These are phyloP conservation scores for Bubo scandiacus DNA, from an alignment of 2,113 vertebrate species.

Conservation along the genomic window DNA sequence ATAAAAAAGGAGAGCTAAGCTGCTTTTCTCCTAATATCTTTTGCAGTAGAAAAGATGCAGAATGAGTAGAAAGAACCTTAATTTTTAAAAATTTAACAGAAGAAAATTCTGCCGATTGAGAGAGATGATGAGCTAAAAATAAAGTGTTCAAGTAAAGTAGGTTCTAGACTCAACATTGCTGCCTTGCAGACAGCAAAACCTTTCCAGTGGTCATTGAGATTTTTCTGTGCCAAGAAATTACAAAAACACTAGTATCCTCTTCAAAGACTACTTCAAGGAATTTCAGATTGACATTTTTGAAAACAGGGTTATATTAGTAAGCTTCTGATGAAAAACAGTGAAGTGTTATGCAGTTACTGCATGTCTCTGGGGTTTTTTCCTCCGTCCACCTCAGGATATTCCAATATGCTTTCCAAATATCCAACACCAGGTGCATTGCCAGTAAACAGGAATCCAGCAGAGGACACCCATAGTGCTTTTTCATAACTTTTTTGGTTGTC, in stretches of 20 bases:
- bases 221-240: not conserved
- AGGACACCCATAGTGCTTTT: not conserved
- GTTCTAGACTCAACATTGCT: not conserved
- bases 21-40: not conserved
- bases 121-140: not conserved
- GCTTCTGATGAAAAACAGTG: not conserved
- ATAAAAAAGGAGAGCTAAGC: not conserved
- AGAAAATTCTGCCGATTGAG: not conserved
- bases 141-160: not conserved
- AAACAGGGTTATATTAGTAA: not conserved
- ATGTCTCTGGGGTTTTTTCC: not conserved
- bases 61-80: not conserved
- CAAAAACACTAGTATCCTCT: not conserved
- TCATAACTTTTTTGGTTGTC: not conserved
- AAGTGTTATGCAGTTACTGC: not conserved
- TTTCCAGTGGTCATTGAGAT: not conserved
- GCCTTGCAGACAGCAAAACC: not conserved
- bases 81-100: not conserved
- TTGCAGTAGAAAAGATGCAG: not conserved
- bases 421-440: not conserved
- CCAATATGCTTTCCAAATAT: not conserved
- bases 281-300: not conserved
- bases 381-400: not conserved
- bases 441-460: not conserved
- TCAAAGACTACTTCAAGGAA: not conserved